Conservation (phyloP, 2,888 invertebrate species). For the Dasypolia templi region DNA sequence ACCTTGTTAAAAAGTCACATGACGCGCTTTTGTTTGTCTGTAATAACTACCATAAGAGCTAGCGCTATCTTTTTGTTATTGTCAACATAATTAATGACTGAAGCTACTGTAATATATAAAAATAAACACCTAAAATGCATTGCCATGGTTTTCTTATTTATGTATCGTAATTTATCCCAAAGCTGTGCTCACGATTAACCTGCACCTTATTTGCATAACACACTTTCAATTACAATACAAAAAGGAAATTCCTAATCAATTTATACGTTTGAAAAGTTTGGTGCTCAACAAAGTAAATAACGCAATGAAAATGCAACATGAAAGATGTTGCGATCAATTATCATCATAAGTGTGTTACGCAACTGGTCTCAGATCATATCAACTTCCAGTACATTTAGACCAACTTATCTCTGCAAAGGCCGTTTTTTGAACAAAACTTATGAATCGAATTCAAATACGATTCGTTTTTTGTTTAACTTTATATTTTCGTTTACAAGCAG, state of each 20-base stretch:
- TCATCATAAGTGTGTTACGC: not conserved
- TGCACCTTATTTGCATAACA: not conserved
- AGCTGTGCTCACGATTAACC: not conserved
- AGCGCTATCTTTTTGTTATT: not conserved
- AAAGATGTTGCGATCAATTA: not conserved
- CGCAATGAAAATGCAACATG: not conserved
- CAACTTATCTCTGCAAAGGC: too few species aligned
- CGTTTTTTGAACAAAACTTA: too few species aligned
- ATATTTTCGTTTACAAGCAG: too few species aligned
- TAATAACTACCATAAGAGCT: not conserved
- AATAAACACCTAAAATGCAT: constrained; percentile 5
- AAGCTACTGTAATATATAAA: not conserved
- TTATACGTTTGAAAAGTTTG: not conserved
- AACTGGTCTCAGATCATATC: not conserved
- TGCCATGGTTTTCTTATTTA: constrained; percentile 7
- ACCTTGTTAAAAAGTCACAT: not conserved
- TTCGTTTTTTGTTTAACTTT: too few species aligned
- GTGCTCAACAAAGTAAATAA: not conserved
- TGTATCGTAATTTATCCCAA: constrained; percentile 4
- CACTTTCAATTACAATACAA: not conserved
- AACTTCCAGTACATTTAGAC: too few species aligned
- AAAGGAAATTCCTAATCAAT: not conserved
- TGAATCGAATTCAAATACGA: too few species aligned
- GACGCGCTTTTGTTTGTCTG: not conserved
- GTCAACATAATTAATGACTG: not conserved